phyloP scores from a whole-genome alignment of 2,797 vertebrate species.

The Lycodopsis pacificus region DNA sequence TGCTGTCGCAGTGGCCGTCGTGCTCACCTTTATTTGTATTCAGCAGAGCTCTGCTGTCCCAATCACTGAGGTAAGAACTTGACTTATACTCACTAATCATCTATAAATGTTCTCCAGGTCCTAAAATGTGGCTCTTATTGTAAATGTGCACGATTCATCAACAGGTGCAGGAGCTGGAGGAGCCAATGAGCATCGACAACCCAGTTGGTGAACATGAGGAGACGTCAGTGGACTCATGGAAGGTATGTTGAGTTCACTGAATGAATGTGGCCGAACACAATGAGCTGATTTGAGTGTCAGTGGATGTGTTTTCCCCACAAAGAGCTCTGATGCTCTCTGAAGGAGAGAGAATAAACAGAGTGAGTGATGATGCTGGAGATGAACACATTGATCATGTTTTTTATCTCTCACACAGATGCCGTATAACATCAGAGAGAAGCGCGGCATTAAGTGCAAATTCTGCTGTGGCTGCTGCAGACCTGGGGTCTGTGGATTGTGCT shows the following conservation, averaged over 20 bases:
- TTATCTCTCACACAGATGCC: too few species aligned
- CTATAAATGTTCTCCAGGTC: background rate
- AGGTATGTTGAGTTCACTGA: constrained; percentile 31
- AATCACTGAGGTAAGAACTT: constrained; percentile 57
- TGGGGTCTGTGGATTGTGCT: too few species aligned
- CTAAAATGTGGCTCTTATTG: background rate
- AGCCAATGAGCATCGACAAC: background rate
- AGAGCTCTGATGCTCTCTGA: too few species aligned
- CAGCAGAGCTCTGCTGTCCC: constrained; percentile 55
- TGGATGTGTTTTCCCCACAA: too few species aligned
- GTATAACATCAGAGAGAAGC: too few species aligned
- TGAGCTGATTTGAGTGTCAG: too few species aligned
- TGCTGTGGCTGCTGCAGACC: too few species aligned
- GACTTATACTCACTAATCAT: background rate
- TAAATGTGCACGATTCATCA: background rate
- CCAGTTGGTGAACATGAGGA: constrained; percentile 4
- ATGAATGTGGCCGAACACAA: background rate
- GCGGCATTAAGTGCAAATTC: too few species aligned
- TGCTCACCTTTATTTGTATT: constrained; percentile 63
- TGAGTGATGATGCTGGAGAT: too few species aligned
- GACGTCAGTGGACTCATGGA: constrained; percentile 3
- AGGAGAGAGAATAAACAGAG: too few species aligned
- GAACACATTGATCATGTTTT: too few species aligned
- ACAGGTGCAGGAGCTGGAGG: constrained; percentile 18
- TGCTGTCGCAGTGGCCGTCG: constrained; percentile 53